A percentile compares a stretch with the other conserved stretches of the same genome.
Evolutionary conservation across 30 jellyfish, hydroid and myxozoan genomes (phyloP).

Genomic region (Cassiopea andromeda): DNA sequence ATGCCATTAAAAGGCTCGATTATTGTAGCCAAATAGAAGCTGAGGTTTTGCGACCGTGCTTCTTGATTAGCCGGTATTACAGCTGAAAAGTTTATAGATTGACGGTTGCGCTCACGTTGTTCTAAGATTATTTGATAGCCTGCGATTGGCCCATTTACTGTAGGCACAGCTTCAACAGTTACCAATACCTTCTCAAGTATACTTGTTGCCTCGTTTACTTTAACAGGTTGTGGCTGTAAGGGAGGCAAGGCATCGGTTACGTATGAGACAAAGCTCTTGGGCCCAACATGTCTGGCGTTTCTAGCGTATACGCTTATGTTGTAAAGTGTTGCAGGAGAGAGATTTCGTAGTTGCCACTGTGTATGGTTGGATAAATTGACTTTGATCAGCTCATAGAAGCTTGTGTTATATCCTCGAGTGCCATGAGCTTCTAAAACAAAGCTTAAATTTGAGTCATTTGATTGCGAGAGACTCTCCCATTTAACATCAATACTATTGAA

Average conservation of each 20-base stretch:
- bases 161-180: slow-evolving; percentile 26
- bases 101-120: background rate
- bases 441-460: slow-evolving; percentile 15
- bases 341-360: background rate
- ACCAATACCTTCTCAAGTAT: slow-evolving; percentile 17
- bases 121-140: slow-evolving; percentile 46
- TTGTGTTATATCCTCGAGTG: slow-evolving; percentile 37
- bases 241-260: slow-evolving; percentile 65
- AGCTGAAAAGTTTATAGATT: background rate
- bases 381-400: background rate
- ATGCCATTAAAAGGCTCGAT: slow-evolving; percentile 29
- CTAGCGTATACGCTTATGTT: slow-evolving; percentile 5
- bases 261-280: background rate
- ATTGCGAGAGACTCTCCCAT: slow-evolving; percentile 47
- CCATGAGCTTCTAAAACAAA: slow-evolving; percentile 21
- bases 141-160: slow-evolving; percentile 62
- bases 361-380: slow-evolving; percentile 3
- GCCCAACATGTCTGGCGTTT: slow-evolving; percentile 27
- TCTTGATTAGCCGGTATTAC: background rate
- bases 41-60: slow-evolving; percentile 35
- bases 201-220: slow-evolving; percentile 16
- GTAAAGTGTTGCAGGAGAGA: slow-evolving; percentile 53
- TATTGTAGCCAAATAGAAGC: slow-evolving; percentile 22
- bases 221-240: slow-evolving; percentile 27
- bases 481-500: background rate